Percentiles rank a stretch among this genome's conserved stretches.
phyloP scores from a whole-genome alignment of 1,140 invertebrate genomes.

The Dendroctonus ponderosae region DNA sequence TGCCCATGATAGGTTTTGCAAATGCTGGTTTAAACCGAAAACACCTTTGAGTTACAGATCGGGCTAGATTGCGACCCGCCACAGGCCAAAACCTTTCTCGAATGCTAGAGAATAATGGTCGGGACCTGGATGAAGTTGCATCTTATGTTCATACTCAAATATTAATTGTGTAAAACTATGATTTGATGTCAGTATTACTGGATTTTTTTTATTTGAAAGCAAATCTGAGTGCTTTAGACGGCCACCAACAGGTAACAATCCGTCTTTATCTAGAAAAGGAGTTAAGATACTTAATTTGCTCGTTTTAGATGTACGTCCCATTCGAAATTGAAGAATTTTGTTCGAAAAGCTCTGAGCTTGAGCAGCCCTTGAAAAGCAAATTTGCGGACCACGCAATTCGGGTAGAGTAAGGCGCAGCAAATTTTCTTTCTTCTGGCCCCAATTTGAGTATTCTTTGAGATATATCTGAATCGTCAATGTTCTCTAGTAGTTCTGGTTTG shows the following conservation, averaged over 20 bases:
- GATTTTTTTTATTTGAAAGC: slow-evolving; percentile 42
- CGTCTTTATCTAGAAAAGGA: slow-evolving; percentile 33
- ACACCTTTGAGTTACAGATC: too few relatives aligned
- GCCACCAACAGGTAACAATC: slow-evolving; percentile 50
- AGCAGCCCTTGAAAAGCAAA: slow-evolving; percentile 3
- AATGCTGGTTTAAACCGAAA: not conserved
- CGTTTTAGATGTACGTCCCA: slow-evolving; percentile 1
- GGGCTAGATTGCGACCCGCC: too few relatives aligned
- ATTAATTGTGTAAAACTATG: slow-evolving; percentile 35
- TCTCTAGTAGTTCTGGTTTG: slow-evolving; percentile 4
- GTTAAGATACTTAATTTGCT: slow-evolving; percentile 8
- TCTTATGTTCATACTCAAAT: slow-evolving; percentile 28
- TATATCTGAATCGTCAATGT: slow-evolving; percentile 19
- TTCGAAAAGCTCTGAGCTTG: slow-evolving; percentile 3
- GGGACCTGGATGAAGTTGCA: slow-evolving; percentile 42
- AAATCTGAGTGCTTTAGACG: slow-evolving; percentile 43
- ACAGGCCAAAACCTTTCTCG: too few relatives aligned
- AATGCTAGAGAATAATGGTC: slow-evolving; percentile 26
- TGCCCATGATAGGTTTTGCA: slow-evolving; percentile 2
- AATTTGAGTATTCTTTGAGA: slow-evolving; percentile 22
- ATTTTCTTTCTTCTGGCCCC: slow-evolving; percentile 28
- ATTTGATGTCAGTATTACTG: slow-evolving; percentile 47
- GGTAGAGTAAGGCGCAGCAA: not conserved
- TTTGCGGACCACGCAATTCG: not conserved
- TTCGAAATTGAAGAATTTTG: not conserved